Base-by-base conservation (phyloP, 2,888 invertebrate genomes). In the Trissolcus brochymenae region DNA sequence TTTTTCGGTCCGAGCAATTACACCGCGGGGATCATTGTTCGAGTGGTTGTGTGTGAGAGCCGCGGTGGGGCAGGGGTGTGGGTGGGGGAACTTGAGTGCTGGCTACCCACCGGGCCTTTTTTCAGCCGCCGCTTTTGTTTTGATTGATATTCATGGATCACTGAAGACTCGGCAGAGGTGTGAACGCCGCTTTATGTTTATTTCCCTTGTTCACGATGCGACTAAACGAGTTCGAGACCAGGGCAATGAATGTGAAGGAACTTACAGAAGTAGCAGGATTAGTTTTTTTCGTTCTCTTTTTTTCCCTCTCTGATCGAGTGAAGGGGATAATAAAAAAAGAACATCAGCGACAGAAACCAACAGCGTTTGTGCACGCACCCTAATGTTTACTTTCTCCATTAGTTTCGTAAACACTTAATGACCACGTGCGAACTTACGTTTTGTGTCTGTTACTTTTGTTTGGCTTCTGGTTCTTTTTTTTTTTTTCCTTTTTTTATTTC, bases 351-450 rank as follows among this genome's bases (percentile, higher is more conserved):
- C n/a, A 46, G 16, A 46, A 7, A 16, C 16, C 7, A 9, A 43
- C 3, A 13, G 43, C 49, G 4, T 54, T 50, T 66, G 67, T 53
- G 59, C 16, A 53, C 41, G 46, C 70, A 56, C 55, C 70, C 49
- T 61, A 46, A 55, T 61, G 50, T 70, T 68, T 43, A 68, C 68
- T 68, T 68, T 68, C 68, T 60, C 68, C 68, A 60, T 68, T 54
- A 68, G 60, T 68, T 68, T 68, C 60, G 68, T 68, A 54, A 68
- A 60, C 70, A 70, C 56, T 61, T 61, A 61, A 70, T 56, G 41
- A 70, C 55, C 61, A 70, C 61, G 61, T 70, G 70, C 19, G 43
- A 40, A 50, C 51, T 35, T 40, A 51, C 14, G 19, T 25, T 56
- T 40, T 54, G 43, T 43, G 11, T 43, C n/a, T 13, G n/a, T 43